phyloP scores from a whole-genome alignment of 2,113 vertebrate species.

The Marmota flaviventris region DNA sequence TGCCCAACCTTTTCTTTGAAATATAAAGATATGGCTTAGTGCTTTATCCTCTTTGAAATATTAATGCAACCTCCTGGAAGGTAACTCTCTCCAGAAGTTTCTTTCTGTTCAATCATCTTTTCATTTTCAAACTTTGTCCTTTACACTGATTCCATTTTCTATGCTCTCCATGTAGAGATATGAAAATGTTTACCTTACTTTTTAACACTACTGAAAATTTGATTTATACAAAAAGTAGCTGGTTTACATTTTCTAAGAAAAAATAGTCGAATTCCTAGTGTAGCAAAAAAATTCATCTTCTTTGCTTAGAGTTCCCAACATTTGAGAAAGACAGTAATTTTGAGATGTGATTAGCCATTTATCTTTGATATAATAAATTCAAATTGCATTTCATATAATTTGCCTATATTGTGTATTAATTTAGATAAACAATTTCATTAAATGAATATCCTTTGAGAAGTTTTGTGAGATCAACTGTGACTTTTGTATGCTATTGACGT shows the following conservation, averaged over 20 bases:
- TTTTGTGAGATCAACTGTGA: background rate
- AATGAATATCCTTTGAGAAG: background rate
- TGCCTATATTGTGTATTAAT: background rate
- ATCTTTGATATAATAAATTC: background rate
- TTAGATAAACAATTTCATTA: background rate
- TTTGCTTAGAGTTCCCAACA: background rate
- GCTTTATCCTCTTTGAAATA: background rate
- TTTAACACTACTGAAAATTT: background rate
- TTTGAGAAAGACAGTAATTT: background rate
- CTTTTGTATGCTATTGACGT: background rate
- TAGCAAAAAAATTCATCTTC: background rate
- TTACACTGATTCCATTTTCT: background rate
- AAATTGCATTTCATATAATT: background rate
- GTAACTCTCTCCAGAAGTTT: background rate
- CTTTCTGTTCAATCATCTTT: background rate
- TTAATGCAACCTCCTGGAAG: background rate
- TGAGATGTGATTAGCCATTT: background rate
- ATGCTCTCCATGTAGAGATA: background rate
- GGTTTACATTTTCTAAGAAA: constrained; percentile 50
- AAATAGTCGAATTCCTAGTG: background rate
- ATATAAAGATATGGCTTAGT: background rate
- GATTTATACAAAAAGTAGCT: background rate
- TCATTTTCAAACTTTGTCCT: background rate
- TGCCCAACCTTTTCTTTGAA: background rate
- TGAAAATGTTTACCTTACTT: constrained; percentile 32